Percentiles rank a stretch among this genome's conserved stretches.
These are phyloP conservation scores for Trichoplusia ni DNA, from an alignment of 1,140 invertebrate species.

Conservation along the genomic window DNA sequence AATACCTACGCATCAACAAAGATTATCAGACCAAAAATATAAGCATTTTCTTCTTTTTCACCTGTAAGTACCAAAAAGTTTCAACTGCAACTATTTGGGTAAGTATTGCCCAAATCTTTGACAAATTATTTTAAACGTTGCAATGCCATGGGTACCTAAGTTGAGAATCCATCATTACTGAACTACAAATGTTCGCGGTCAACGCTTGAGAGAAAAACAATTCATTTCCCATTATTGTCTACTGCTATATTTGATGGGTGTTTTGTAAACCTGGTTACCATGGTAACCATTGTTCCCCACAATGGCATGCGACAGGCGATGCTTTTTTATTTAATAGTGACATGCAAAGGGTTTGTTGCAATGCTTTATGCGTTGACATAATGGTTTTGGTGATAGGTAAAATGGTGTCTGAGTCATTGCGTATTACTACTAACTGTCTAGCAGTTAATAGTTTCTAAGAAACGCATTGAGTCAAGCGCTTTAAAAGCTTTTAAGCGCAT, in stretches of 20 bases:
- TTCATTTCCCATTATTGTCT: constrained; percentile 23
- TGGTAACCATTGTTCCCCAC: background rate
- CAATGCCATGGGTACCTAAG: background rate
- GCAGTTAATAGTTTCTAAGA: background rate
- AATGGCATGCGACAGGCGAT: constrained; percentile 12
- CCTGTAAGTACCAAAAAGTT: no score
- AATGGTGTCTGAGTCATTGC: constrained; percentile 6
- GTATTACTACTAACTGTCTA: background rate
- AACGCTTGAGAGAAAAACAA: constrained; percentile 15
- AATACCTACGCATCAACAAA: background rate
- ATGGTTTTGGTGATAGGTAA: constrained; percentile 3
- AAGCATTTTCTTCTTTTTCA: no score
- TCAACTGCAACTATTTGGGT: no score
- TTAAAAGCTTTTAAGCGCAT: constrained; percentile 8
- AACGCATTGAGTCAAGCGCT: background rate
- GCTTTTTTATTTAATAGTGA: constrained; percentile 9
- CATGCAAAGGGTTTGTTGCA: background rate
- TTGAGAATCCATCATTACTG: constrained; percentile 5
- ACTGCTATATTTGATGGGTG: background rate
- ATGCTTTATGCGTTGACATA: background rate
- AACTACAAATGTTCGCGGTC: constrained; percentile 17
- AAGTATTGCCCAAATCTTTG: no score
- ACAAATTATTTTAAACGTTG: no score
- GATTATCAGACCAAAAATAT: no score
- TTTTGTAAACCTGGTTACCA: background rate